Base-by-base conservation (phyloP, 2,888 invertebrate species). In the Ganaspis brasiliensis region DNA sequence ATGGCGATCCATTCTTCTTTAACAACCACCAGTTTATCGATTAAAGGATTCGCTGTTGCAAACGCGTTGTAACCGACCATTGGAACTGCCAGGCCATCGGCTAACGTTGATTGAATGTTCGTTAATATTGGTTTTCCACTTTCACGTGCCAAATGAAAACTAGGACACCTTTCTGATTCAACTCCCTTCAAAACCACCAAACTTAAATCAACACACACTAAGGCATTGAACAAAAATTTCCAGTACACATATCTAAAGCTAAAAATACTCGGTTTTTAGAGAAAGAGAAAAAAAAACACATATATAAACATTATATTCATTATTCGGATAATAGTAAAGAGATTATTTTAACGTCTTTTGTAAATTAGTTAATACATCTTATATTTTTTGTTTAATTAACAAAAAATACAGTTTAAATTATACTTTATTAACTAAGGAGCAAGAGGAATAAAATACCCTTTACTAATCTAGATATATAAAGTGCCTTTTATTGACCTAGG, bases 101-200 rank as follows among this genome's bases (percentile, higher is more conserved):
- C 98, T 73, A 98, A 91, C 0, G 97, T 97, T 4, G 96, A 95
- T 67, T 94, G 92, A 70, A 95, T 94, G 57, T 94, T 92, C 8
- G 96, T 95, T 81, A 93, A 92, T 0, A 94, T 92, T 0, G 97
- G 97, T 75, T 94, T 93, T 0, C 95, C 95, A 56, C 94, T 93
- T 85, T 94, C 93, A 81, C 97, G 88, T 0, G 98, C 97, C 35
- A 93, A 92, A 55, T 95, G 92, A 93, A 98, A 98, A 88, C 98
- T 97, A 0, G 98, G 95, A 91, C 98, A 98, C 84, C 96, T 95
- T 88, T 98, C 98, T 0, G 98, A 96, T 91, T 99, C 98, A 0
- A 97, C 98, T 1, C 98, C 98, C 96, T 96, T 88, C 0, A 84
- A 79, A 79, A 79, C 75, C 76, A 75, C 9, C 63, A 31, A n/a